These are phyloP conservation scores for Acanthurus leucopareius DNA, from an alignment of 2,797 vertebrate species.

Conservation along the genomic window DNA sequence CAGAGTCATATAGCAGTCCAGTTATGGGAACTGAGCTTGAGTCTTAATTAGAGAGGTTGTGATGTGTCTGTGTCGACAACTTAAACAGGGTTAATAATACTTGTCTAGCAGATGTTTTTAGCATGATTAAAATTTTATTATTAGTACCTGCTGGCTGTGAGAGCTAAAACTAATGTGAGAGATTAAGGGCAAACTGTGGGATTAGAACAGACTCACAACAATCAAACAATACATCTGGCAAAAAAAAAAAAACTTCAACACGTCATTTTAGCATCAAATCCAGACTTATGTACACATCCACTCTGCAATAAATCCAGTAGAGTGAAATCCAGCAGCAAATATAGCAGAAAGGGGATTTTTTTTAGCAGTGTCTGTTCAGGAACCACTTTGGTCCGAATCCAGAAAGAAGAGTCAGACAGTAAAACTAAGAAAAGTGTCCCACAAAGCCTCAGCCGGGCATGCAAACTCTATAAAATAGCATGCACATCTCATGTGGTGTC, in stretches of 20 bases:
- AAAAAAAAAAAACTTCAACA: neutral
- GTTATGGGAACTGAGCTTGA: constrained; percentile 76
- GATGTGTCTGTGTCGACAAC: constrained; percentile 63
- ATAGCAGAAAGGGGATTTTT: constrained; percentile 34
- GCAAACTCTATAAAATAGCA: constrained; percentile 72
- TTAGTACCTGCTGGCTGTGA: constrained; percentile 55
- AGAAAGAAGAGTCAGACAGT: constrained; percentile 73
- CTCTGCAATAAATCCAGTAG: constrained; percentile 11
- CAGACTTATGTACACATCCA: constrained; percentile 8
- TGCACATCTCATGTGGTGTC: constrained; percentile 76
- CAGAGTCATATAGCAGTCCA: constrained; percentile 55
- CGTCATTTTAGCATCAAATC: constrained; percentile 1
- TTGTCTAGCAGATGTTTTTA: constrained; percentile 45
- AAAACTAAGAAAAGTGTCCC: constrained; percentile 81
- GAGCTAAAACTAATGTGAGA: constrained; percentile 51
- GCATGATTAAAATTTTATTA: constrained; percentile 55
- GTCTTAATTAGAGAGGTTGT: constrained; percentile 79
- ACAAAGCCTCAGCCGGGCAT: constrained; percentile 73
- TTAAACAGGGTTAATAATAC: constrained; percentile 57
- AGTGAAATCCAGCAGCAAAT: constrained; percentile 43
- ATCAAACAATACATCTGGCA: constrained; percentile 1
- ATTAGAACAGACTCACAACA: constrained; percentile 5
- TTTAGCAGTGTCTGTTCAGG: constrained; percentile 65
- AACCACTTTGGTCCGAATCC: constrained; percentile 62
- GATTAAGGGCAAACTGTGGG: constrained; percentile 25